A percentile compares a stretch with the other conserved stretches of the same genome.
These are phyloP conservation scores for Seira ritae DNA, from an alignment of 2,888 invertebrate species.

Conservation along the genomic window DNA sequence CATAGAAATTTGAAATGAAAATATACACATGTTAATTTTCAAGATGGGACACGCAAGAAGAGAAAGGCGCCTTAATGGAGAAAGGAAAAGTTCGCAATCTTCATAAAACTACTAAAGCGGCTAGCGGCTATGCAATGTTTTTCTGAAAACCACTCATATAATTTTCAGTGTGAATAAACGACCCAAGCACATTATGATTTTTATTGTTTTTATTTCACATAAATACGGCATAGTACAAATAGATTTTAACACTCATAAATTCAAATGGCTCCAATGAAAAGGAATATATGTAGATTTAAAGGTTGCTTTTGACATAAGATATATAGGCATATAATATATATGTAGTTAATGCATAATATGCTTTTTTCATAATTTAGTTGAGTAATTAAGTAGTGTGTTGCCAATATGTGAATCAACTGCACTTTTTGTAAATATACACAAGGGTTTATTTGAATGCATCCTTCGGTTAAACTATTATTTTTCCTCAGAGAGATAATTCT, in stretches of 20 bases:
- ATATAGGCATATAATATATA: no score
- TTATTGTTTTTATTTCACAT: conserved; percentile 58
- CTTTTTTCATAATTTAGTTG: conserved; percentile 13
- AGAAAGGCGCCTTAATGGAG: no score
- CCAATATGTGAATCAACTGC: neutral
- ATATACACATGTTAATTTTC: no score
- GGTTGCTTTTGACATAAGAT: no score
- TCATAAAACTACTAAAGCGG: no score
- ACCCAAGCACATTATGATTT: neutral
- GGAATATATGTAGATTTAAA: conserved; percentile 4
- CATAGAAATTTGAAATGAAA: no score
- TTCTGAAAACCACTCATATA: no score
- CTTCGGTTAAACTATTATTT: conserved; percentile 1
- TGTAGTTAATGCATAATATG: neutral
- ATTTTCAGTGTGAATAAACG: neutral
- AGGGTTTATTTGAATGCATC: neutral
- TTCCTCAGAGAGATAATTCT: neutral
- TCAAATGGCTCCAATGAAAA: conserved; percentile 48
- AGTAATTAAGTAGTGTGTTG: neutral
- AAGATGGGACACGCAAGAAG: no score
- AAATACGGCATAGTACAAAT: conserved; percentile 63
- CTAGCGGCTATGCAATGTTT: no score
- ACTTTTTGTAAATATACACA: conserved; percentile 4
- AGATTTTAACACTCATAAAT: conserved; percentile 58
- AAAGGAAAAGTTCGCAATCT: no score